Conservation (phyloP, 2,113 vertebrate genomes). For the Gobiocypris rarus region DNA sequence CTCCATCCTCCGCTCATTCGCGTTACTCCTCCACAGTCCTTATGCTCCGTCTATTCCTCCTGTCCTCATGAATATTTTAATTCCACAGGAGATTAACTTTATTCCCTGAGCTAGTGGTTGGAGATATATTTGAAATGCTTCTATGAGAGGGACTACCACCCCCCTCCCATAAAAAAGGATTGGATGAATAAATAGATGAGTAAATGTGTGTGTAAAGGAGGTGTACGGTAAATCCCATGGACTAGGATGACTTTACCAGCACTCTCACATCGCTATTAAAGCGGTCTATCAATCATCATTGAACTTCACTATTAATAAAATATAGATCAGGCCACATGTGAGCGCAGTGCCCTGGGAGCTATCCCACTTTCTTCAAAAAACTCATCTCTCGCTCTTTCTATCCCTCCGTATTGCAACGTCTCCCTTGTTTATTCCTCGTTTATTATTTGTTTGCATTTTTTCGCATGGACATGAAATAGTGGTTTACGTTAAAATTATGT, state of each 20-base stretch:
- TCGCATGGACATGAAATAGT: not conserved
- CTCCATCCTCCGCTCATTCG: constrained; percentile 17
- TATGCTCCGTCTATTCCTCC: not conserved
- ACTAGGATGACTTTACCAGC: not conserved
- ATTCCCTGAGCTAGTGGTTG: constrained; percentile 50
- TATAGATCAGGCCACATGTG: constrained; percentile 78
- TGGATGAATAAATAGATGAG: constrained; percentile 44
- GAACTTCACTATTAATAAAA: constrained; percentile 79
- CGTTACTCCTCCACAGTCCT: not conserved
- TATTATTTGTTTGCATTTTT: constrained; percentile 50
- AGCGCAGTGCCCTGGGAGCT: constrained; percentile 75
- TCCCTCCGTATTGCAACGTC: not conserved
- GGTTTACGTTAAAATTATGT: not conserved
- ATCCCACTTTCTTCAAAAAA: constrained; percentile 79
- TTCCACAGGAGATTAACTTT: constrained; percentile 57
- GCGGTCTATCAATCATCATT: constrained; percentile 72
- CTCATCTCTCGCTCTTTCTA: constrained; percentile 45
- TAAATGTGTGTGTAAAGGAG: constrained; percentile 31
- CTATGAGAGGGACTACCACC: constrained; percentile 38
- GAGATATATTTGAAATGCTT: constrained; percentile 56
- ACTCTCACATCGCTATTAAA: constrained; percentile 55
- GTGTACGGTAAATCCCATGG: not conserved
- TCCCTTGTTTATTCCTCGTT: constrained; percentile 43
- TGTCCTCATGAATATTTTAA: constrained; percentile 77
- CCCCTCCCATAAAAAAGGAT: constrained; percentile 6